Conservation (phyloP, 2,888 invertebrate genomes). For the Petrophora chlorosata region DNA sequence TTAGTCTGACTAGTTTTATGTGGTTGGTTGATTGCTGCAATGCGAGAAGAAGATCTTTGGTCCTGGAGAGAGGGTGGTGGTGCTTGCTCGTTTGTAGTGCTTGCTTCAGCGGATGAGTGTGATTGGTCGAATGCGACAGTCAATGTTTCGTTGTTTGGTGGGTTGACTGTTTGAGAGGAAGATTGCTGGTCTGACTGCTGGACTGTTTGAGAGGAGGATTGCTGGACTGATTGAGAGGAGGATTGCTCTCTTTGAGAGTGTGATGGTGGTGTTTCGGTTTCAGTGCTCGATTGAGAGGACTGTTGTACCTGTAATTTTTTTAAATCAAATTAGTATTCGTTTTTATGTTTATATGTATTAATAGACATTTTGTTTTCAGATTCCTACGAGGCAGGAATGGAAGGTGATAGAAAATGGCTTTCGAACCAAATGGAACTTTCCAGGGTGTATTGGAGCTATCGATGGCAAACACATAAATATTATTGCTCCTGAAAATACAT, state of each 20-base stretch:
- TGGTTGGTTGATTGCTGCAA: not conserved
- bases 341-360: conserved; percentile 3
- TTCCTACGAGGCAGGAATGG: conserved; percentile 14
- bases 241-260: not conserved
- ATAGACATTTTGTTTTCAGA: conserved; percentile 10
- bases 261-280: not conserved
- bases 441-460: conserved; percentile 17
- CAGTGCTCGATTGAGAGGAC: not conserved
- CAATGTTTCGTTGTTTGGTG: conserved; percentile 1
- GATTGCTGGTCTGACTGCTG: conserved; percentile 1
- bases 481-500: conserved; percentile 28
- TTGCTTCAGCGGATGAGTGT: conserved; percentile 3
- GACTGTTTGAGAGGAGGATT: not conserved
- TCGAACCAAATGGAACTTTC: conserved; percentile 21
- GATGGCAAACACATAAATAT: conserved; percentile 22
- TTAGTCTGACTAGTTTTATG: not conserved
- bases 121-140: not conserved
- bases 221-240: not conserved
- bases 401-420: conserved; percentile 15
- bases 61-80: not conserved
- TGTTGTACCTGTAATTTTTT: not conserved
- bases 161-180: not conserved
- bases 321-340: not conserved
- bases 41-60: not conserved
- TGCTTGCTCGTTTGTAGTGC: not conserved